Evolutionary conservation across 2,888 invertebrate species (phyloP).

Genomic region (Agrochola lota): DNA sequence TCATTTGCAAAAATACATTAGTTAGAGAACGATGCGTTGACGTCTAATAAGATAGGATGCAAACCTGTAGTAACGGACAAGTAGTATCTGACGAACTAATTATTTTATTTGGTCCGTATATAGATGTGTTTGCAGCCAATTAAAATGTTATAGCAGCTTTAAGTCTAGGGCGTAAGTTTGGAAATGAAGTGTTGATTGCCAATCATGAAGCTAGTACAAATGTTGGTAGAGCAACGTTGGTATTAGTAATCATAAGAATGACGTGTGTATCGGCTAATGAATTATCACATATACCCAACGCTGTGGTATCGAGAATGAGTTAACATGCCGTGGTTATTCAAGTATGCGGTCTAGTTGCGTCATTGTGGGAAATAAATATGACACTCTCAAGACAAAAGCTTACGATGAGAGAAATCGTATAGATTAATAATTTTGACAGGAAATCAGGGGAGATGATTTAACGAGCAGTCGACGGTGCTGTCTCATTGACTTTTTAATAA

Average conservation of each 20-base stretch:
- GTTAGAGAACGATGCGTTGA: slow-evolving; percentile 49
- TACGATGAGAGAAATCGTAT: slow-evolving; percentile 64
- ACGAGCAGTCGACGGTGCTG: slow-evolving; percentile 48
- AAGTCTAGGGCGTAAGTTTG: slow-evolving; percentile 46
- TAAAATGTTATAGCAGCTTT: slow-evolving; percentile 51
- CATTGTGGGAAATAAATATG: slow-evolving; percentile 64
- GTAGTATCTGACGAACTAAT: slow-evolving; percentile 65
- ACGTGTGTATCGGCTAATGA: slow-evolving; percentile 65
- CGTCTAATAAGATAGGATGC: slow-evolving; percentile 54
- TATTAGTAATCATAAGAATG: slow-evolving; percentile 62
- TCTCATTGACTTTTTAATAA: slow-evolving; percentile 67
- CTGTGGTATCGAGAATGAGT: slow-evolving; percentile 45
- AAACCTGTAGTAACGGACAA: slow-evolving; percentile 65
- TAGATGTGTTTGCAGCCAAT: slow-evolving; percentile 56
- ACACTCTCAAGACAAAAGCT: slow-evolving; percentile 59
- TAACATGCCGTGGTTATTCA: slow-evolving; percentile 55
- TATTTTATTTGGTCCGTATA: slow-evolving; percentile 63
- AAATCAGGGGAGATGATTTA: slow-evolving; percentile 61
- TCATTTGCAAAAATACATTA: slow-evolving; percentile 66
- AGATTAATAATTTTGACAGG: slow-evolving; percentile 70
- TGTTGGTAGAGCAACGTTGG: slow-evolving; percentile 53
- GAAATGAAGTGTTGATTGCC: slow-evolving; percentile 41
- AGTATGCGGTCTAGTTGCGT: slow-evolving; percentile 59
- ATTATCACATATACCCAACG: slow-evolving; percentile 57
- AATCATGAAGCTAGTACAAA: slow-evolving; percentile 42